Percentiles rank a stretch among this genome's conserved stretches.
These are phyloP conservation scores for Xylocampa areola DNA, from an alignment of 2,888 invertebrate genomes.

Conservation along the genomic window DNA sequence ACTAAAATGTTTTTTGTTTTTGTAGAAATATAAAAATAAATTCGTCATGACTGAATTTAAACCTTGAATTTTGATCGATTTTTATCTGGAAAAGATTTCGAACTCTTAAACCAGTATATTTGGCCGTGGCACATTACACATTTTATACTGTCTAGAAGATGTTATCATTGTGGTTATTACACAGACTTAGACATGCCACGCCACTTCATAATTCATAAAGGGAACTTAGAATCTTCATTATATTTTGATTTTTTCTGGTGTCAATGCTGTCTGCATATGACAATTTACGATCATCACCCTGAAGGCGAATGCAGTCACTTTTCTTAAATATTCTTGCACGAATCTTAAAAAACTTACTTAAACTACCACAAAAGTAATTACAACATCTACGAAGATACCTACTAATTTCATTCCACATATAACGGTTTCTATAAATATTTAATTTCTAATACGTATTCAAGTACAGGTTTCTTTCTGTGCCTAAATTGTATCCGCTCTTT, in stretches of 20 bases:
- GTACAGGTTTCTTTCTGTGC: not conserved
- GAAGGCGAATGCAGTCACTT: constrained; percentile 4
- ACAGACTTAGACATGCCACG: constrained; percentile 2
- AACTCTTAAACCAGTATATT: constrained; percentile 6
- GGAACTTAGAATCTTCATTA: constrained; percentile 9
- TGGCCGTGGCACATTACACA: constrained; percentile 1
- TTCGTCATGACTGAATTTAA: constrained; percentile 9
- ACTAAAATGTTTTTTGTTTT: constrained; percentile 12
- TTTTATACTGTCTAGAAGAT: constrained; percentile 5
- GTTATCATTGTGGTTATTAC: constrained; percentile 5
- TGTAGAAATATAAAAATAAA: constrained; percentile 1
- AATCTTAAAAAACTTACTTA: not conserved
- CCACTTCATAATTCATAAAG: constrained; percentile 10
- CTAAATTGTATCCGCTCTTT: not conserved
- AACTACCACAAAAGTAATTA: too few relatives aligned
- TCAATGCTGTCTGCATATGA: constrained; percentile 8
- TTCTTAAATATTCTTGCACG: constrained; percentile 7
- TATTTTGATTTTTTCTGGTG: constrained; percentile 12
- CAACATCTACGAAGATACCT: constrained; percentile 3
- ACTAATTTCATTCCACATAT: constrained; percentile 9
- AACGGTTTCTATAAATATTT: constrained; percentile 9
- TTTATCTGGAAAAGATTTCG: constrained; percentile 3
- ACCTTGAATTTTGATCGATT: not conserved
- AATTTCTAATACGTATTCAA: not conserved
- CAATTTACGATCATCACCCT: constrained; percentile 14